Conservation (phyloP, 2,113 vertebrate species). For the Eurystomus gularis region DNA sequence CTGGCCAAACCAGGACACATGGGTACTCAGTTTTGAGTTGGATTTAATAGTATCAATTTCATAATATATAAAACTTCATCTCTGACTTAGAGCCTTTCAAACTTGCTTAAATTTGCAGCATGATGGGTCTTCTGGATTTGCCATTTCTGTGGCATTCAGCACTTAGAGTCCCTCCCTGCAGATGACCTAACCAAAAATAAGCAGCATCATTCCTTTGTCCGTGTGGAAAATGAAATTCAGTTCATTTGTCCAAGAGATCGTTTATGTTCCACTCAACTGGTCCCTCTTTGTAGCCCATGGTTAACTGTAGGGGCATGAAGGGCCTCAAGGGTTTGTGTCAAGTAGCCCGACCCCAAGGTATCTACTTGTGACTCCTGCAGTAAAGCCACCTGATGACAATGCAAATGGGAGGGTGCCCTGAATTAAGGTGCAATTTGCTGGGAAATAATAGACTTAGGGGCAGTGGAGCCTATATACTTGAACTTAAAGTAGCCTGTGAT, state of each 20-base stretch:
- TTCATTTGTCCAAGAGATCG: background rate
- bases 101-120: background rate
- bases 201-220: background rate
- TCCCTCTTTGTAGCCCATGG: background rate
- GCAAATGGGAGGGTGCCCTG: background rate
- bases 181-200: background rate
- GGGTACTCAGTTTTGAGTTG: background rate
- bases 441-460: background rate
- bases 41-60: background rate
- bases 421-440: background rate
- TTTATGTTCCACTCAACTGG: background rate
- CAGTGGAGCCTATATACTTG: fast-evolving
- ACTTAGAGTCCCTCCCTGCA: background rate
- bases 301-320: background rate
- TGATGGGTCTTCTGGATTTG: background rate
- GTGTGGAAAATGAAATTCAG: background rate
- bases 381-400: background rate
- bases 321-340: background rate
- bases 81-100: background rate
- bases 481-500: background rate
- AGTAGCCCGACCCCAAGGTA: background rate
- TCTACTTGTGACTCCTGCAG: background rate
- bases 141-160: background rate
- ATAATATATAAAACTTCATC: background rate
- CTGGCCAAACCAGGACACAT: too few species aligned